phyloP scores from a whole-genome alignment of 2,888 invertebrate species.

The Megaustenia siamemsis region DNA sequence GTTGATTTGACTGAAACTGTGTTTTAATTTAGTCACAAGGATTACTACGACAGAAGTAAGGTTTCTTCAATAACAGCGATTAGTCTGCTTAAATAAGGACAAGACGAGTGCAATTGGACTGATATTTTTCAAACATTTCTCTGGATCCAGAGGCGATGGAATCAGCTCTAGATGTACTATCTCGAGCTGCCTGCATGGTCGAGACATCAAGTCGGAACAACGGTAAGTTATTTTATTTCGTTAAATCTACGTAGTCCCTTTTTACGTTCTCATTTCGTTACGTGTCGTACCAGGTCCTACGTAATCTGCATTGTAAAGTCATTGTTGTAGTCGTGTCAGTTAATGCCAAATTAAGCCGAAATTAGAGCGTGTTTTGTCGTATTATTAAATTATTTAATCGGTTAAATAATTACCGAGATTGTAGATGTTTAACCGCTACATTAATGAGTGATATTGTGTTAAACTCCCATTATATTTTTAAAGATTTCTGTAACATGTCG shows the following conservation, averaged over 20 bases:
- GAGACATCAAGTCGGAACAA: slow-evolving; percentile 63
- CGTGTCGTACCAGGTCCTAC: background rate
- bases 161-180: slow-evolving; percentile 75
- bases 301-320: background rate
- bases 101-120: too few relatives aligned
- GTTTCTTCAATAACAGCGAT: too few relatives aligned
- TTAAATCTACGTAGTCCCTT: background rate
- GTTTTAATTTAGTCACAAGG: too few relatives aligned
- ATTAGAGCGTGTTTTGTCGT: background rate
- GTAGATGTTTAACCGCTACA: too few relatives aligned
- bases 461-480: too few relatives aligned
- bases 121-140: slow-evolving; percentile 10
- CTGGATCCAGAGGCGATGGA: slow-evolving; percentile 62
- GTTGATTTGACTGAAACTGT: too few relatives aligned
- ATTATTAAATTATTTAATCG: too few relatives aligned
- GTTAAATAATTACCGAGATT: too few relatives aligned
- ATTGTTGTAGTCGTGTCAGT: slow-evolving; percentile 18
- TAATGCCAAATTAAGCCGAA: background rate
- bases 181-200: slow-evolving; percentile 76
- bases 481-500: too few relatives aligned
- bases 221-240: slow-evolving; percentile 57
- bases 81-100: too few relatives aligned
- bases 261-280: background rate
- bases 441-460: too few relatives aligned
- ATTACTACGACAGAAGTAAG: too few relatives aligned